Percentiles rank a stretch among this genome's conserved stretches.
These are phyloP conservation scores for Hydrozoanthus gracilis DNA, from an alignment of 92 coral and sea anemone species.

Conservation along the genomic window DNA sequence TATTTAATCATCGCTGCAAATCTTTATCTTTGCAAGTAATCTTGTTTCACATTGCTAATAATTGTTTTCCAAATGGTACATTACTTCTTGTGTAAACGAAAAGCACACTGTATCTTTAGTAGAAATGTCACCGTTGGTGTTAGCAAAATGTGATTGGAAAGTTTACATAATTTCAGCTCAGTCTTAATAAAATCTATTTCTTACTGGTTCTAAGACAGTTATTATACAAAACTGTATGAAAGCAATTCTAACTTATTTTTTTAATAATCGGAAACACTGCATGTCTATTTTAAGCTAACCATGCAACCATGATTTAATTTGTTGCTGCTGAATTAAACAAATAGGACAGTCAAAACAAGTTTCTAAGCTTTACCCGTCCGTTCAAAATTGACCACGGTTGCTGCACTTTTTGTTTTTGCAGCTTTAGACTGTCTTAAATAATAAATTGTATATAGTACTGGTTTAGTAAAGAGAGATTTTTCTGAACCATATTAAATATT, in stretches of 20 bases:
- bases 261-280: too few species aligned
- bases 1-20: neutral
- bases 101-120: neutral
- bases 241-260: too few species aligned
- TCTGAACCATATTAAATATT: neutral
- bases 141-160: too few species aligned
- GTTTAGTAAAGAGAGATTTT: slow-evolving; percentile 8
- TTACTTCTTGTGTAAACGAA: neutral
- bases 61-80: neutral
- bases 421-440: neutral
- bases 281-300: too few species aligned
- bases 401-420: neutral
- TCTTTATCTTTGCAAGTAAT: neutral
- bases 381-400: neutral
- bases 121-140: neutral
- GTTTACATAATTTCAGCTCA: too few species aligned
- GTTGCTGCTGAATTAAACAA: too few species aligned
- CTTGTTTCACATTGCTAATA: neutral
- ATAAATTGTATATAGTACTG: slow-evolving; percentile 15
- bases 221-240: too few species aligned
- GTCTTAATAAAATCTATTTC: too few species aligned
- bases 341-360: too few species aligned
- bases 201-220: too few species aligned
- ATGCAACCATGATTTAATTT: too few species aligned
- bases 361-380: neutral